A percentile compares a stretch with the other conserved stretches of the same genome.
These are phyloP conservation scores for Laterallus jamaicensis DNA, from an alignment of 2,113 vertebrate genomes.

Conservation along the genomic window DNA sequence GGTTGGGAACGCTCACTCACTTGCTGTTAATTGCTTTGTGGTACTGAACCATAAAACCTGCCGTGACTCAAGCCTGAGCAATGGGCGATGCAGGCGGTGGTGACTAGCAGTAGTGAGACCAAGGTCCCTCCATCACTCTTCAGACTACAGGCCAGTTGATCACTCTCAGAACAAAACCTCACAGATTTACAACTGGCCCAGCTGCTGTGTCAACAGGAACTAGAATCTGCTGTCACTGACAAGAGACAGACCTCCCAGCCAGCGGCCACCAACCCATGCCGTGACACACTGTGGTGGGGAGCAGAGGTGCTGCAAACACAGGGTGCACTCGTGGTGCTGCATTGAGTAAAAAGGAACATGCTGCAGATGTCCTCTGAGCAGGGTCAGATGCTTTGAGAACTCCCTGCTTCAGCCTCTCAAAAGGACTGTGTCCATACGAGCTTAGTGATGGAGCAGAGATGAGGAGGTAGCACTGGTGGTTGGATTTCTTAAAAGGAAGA, in stretches of 20 bases:
- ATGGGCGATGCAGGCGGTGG: background rate
- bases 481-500: background rate
- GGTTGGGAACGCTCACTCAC: slow-evolving; percentile 60
- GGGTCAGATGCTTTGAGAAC: background rate
- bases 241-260: background rate
- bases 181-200: slow-evolving; percentile 5
- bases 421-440: background rate
- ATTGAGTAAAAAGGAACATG: accelerated
- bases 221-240: background rate
- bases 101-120: background rate
- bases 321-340: accelerated
- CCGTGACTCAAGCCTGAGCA: slow-evolving; percentile 37
- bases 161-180: background rate
- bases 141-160: background rate
- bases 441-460: background rate
- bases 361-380: background rate
- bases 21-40: slow-evolving; percentile 74
- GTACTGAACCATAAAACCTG: slow-evolving; percentile 69
- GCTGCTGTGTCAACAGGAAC: background rate
- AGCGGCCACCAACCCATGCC: background rate
- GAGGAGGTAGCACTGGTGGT: background rate
- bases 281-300: background rate
- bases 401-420: background rate
- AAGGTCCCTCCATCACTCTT: slow-evolving; percentile 44
- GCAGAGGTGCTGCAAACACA: background rate